Base-by-base conservation (phyloP, 2,797 vertebrate species). In the Champsocephalus gunnari region DNA sequence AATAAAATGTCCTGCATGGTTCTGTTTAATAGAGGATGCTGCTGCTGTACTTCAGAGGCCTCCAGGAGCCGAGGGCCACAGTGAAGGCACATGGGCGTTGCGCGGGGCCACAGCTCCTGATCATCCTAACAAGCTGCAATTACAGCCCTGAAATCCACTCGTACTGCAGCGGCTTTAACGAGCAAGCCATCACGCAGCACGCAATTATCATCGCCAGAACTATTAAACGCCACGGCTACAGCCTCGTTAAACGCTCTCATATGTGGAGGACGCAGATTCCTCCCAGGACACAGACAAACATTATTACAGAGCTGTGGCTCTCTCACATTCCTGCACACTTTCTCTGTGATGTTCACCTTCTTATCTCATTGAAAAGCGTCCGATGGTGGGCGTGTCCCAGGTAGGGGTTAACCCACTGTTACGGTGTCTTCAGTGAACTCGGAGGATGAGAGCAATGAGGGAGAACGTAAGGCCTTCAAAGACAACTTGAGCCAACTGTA, bases 111-210 rank as follows among this genome's bases (percentile, higher is more conserved):
- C 89, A 82, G 88, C 77, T 85, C 77, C 89, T 91, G 92, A 94
- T 92, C 82, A 86, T 86, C 79, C 89, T 94, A 94, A 95, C 87
- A 68, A 95, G 93, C 85, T 86, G 71, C 90, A 93, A 95, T 95
- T 95, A 95, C 89, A 85, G 86, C 59, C 84, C 87, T 83, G 83
- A 91, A 93, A 92, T 89, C 75, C 86, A 82, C 82, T 88, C 85
- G 86, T 85, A 82, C 90, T 90, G 89, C 90, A 86, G 87, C 38
- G 79, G 79, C 81, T 91, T 93, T 95, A 94, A 95, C 87, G 77
- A 94, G 91, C 82, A 64, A 89, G 85, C 91, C 92, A 89, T 94
- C 91, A 84, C 87, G 56, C 85, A 90, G 87, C 86, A 91, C 91
- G 90, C 90, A 89, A 92, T 94, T 92, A 94, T 91, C 88, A 91